Evolutionary conservation across 1,140 invertebrate genomes (phyloP).

Genomic region (Acromyrmex charruanus): DNA sequence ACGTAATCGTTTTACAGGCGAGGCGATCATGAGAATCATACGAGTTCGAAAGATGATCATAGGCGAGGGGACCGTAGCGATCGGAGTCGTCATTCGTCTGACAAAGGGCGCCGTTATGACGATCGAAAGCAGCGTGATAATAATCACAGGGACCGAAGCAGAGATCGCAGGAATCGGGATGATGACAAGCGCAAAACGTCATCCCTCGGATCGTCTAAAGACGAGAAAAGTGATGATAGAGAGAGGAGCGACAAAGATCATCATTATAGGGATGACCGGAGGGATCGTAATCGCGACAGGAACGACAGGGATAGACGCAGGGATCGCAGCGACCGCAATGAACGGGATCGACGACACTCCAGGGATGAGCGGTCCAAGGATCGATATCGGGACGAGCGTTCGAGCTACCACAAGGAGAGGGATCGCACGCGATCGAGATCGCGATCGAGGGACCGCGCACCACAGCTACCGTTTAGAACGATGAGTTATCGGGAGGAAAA

Average conservation of each 20-base stretch:
- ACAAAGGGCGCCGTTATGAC: constrained; percentile 79
- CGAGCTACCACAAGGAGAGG: constrained; percentile 78
- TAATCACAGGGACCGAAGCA: constrained; percentile 79
- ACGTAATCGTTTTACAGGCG: constrained; percentile 87
- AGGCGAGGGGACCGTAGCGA: constrained; percentile 78
- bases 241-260: constrained; percentile 79
- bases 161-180: constrained; percentile 77
- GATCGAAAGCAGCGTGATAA: constrained; percentile 78
- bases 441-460: constrained; percentile 80
- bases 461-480: constrained; percentile 74
- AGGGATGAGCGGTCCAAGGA: constrained; percentile 78
- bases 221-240: constrained; percentile 80
- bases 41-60: constrained; percentile 80
- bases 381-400: constrained; percentile 77
- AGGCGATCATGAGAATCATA: constrained; percentile 81
- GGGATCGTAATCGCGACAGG: constrained; percentile 79
- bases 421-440: constrained; percentile 77
- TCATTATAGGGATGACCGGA: constrained; percentile 77
- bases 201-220: constrained; percentile 70
- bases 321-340: constrained; percentile 66
- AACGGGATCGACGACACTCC: constrained; percentile 74
- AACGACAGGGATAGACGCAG: constrained; percentile 79
- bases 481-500: constrained; percentile 85
- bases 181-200: constrained; percentile 80
- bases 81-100: constrained; percentile 73